Conservation (phyloP, 1,140 invertebrate species). For the Drosophila ogumai region DNA sequence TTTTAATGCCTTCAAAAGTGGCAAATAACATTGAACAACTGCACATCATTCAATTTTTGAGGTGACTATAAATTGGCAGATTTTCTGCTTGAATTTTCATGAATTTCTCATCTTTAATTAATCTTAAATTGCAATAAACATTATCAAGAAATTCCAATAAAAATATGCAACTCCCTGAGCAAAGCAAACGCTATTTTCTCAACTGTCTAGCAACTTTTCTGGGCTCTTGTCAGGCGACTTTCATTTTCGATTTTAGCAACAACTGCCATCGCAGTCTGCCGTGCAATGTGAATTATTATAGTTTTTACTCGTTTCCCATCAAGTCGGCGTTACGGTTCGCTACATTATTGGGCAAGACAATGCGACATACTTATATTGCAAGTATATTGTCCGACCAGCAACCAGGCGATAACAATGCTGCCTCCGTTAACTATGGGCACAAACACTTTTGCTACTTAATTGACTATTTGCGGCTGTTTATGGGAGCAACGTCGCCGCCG, state of each 20-base stretch:
- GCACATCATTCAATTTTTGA: background rate
- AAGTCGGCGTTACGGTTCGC: slow-evolving; percentile 37
- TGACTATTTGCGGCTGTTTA: slow-evolving; percentile 59
- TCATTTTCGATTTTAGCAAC: slow-evolving; percentile 37
- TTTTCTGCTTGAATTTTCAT: background rate
- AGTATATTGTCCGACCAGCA: slow-evolving; percentile 2
- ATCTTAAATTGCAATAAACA: background rate
- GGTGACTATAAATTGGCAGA: no score
- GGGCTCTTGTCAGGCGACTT: slow-evolving; percentile 22
- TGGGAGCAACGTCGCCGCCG: slow-evolving; percentile 41
- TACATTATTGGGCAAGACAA: slow-evolving; percentile 25
- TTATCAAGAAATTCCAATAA: background rate
- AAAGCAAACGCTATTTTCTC: background rate
- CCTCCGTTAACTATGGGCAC: slow-evolving; percentile 31
- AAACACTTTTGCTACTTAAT: slow-evolving; percentile 65
- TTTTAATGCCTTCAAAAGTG: no score
- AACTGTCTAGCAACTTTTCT: slow-evolving; percentile 1
- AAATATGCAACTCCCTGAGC: background rate
- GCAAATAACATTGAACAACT: no score
- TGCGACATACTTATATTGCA: slow-evolving; percentile 1
- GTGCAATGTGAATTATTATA: slow-evolving; percentile 26
- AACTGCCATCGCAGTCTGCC: background rate
- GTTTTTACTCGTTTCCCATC: slow-evolving; percentile 55
- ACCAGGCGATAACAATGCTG: slow-evolving; percentile 12
- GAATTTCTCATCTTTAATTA: background rate